A percentile compares a stretch with the other conserved stretches of the same genome.
Conservation (phyloP, 2,113 vertebrate genomes). For the Cranoglanis bouderius region DNA sequence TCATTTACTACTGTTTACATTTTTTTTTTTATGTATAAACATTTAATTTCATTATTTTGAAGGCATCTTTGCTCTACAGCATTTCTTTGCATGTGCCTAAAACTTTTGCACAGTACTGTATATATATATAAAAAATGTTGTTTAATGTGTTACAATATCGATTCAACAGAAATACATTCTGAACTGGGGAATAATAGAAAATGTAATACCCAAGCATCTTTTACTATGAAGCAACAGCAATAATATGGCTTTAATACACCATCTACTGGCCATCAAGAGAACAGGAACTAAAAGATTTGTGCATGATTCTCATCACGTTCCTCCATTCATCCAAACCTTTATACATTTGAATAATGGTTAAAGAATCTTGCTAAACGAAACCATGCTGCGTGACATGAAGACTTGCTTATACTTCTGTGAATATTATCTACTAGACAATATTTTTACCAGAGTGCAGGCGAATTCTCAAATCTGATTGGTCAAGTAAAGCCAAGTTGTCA, state of each 20-base stretch:
- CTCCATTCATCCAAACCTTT: not conserved
- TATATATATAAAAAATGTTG: not conserved
- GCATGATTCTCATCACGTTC: not conserved
- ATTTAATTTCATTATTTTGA: too few relatives aligned
- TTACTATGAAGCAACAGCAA: not conserved
- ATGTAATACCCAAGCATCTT: not conserved
- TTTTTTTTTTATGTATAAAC: too few relatives aligned
- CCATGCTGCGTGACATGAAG: not conserved
- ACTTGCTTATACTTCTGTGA: not conserved
- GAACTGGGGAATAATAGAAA: not conserved
- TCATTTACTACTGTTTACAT: too few relatives aligned
- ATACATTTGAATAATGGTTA: not conserved
- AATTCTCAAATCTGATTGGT: not conserved
- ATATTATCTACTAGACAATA: not conserved
- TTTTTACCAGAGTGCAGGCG: not conserved
- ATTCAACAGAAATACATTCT: not conserved
- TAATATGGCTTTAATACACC: not conserved
- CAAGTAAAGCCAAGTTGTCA: not conserved
- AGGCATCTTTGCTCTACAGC: too few relatives aligned
- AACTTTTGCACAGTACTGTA: too few relatives aligned
- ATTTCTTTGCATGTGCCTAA: too few relatives aligned
- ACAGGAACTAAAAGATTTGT: not conserved
- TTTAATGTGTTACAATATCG: not conserved
- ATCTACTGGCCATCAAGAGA: conserved; percentile 58
- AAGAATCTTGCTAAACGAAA: not conserved